Percentiles rank a stretch among this genome's conserved stretches.
phyloP scores from a whole-genome alignment of 2,113 vertebrate species.

The Myocastor coypus region DNA sequence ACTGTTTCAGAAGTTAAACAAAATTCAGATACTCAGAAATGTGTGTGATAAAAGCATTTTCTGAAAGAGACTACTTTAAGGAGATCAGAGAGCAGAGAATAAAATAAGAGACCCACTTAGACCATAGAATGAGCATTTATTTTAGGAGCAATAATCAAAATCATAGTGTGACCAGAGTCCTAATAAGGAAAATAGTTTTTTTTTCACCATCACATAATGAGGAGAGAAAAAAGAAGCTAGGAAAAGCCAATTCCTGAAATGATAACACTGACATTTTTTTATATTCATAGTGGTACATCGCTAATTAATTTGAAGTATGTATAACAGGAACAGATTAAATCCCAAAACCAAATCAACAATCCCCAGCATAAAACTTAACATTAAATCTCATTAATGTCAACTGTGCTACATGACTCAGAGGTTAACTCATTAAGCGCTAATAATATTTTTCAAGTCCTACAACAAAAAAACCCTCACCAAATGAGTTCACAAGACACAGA shows the following conservation, averaged over 20 bases:
- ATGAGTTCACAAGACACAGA: neutral
- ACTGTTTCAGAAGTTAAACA: constrained; percentile 13
- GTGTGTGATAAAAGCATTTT: neutral
- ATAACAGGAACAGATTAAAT: constrained; percentile 64
- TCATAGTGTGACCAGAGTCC: neutral
- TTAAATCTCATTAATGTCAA: constrained; percentile 57
- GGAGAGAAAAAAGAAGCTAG: neutral
- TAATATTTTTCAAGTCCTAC: neutral
- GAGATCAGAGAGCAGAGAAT: neutral
- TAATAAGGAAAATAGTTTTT: constrained; percentile 63
- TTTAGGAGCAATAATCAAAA: neutral
- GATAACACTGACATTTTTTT: constrained; percentile 43
- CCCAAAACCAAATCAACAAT: constrained; percentile 62
- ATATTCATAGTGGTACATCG: neutral
- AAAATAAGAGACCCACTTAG: neutral
- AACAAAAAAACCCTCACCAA: neutral
- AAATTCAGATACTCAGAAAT: neutral
- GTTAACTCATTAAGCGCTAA: constrained; percentile 29
- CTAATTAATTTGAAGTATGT: constrained; percentile 64
- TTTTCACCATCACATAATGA: constrained; percentile 18
- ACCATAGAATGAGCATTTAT: constrained; percentile 26
- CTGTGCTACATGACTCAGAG: constrained; percentile 14
- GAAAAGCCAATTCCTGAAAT: constrained; percentile 57
- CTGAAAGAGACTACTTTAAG: neutral
- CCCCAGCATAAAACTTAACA: constrained; percentile 67